Percentiles rank a stretch among this genome's conserved stretches.
phyloP scores from a whole-genome alignment of 53 echinoderm and acorn worm genomes.

The Apostichopus leukothele region DNA sequence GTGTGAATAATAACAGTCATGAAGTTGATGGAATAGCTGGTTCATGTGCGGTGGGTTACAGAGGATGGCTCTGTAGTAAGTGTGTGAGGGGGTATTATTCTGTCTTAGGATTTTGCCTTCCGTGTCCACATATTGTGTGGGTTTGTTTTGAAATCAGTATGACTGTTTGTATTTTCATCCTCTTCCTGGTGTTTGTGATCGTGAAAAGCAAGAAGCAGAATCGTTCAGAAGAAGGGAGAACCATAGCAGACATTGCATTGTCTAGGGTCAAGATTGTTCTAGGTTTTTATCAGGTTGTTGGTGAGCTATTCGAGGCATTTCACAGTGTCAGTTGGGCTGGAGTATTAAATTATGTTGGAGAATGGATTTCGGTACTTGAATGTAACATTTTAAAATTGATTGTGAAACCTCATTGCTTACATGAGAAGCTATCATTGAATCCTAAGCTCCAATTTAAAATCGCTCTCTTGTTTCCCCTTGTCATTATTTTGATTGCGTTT shows the following conservation, averaged over 20 bases:
- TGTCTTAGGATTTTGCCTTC: no score
- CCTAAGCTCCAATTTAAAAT: constrained; percentile 1
- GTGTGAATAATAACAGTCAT: no score
- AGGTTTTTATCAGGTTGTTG: no score
- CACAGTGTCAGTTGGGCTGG: constrained; percentile 9
- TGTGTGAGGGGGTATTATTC: background rate
- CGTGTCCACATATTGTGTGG: background rate
- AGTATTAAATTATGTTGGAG: background rate
- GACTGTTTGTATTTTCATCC: no score
- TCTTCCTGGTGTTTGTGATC: no score
- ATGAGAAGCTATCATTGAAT: background rate
- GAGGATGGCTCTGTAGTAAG: no score
- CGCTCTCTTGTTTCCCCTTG: background rate
- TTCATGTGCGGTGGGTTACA: no score
- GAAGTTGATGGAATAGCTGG: no score
- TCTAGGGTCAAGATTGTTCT: no score
- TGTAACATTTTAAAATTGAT: background rate
- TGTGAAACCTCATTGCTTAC: constrained; percentile 4
- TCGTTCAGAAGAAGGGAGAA: background rate
- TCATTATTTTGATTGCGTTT: background rate
- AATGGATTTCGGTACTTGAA: background rate
- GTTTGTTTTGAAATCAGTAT: no score
- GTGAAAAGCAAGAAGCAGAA: no score
- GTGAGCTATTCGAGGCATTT: constrained; percentile 5
- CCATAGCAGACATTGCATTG: no score